Base-by-base conservation (phyloP, 1,140 invertebrate species). In the Caenorhabditis tropicalis region DNA sequence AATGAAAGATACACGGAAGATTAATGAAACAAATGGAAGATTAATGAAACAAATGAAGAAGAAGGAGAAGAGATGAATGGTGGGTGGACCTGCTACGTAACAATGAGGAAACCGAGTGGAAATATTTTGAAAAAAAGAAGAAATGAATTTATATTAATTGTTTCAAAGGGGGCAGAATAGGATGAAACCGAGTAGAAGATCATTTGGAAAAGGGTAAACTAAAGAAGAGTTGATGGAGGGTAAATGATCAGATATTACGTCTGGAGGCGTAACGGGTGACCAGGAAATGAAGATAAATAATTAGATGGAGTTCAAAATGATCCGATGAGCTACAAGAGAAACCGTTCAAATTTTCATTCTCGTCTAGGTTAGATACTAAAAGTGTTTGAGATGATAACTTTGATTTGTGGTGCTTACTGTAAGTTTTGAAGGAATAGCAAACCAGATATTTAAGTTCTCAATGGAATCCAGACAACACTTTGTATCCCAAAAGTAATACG, bases 111-210 rank as follows among this genome's bases (percentile, higher is more conserved):
- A 58, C 53, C 53, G 60, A 39, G 60, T 70, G 60, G 60, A 33
- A 39, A 70, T 9, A 39, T 39, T 70, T 70, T 39, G 7, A n/a
- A n/a, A n/a, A 7, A 16, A 36, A n/a, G 12, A 33, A 36, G 29
- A 65, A 19, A 65, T 70, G 33, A 70, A n/a, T 70, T 36, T 36
- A 70, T 70, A 27, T n/a, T n/a, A n/a, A n/a, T n/a, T n/a, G n/a
- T n/a, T n/a, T n/a, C n/a, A n/a, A n/a, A n/a, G n/a, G n/a, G n/a
- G n/a, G n/a, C n/a, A n/a, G n/a, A n/a, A n/a, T n/a, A n/a, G n/a
- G 19, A 65, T 65, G 0, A 19, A 0, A 7, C 19, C 7, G 49
- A 51, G 21, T 5, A 51, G 9, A n/a, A 21, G 49, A n/a, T 51
- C 43, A 46, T n/a, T 51, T 16, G 7, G 49, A 51, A 51, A 5